Conservation (phyloP, 2,113 vertebrate species). For the Erythrocercus mccallii region DNA sequence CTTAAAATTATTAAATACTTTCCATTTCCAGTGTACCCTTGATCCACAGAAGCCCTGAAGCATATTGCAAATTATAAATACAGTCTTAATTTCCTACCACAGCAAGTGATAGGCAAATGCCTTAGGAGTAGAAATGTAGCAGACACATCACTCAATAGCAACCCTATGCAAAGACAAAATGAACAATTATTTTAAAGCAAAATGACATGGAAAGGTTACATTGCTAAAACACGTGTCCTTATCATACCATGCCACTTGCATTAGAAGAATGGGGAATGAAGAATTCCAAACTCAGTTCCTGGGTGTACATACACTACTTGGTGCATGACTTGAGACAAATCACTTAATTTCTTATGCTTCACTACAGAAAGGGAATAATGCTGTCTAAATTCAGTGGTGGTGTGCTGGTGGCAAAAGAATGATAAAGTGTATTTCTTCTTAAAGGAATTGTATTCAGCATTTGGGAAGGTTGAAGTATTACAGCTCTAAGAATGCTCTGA, state of each 20-base stretch:
- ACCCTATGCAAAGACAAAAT: not conserved
- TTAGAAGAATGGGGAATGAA: not conserved
- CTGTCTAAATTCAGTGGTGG: not conserved
- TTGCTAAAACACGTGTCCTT: not conserved
- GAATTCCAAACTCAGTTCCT: not conserved
- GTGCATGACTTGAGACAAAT: not conserved
- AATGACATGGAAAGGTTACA: not conserved
- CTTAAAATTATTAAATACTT: conserved; percentile 63
- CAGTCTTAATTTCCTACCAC: not conserved
- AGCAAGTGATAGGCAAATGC: not conserved
- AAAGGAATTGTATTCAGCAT: not conserved
- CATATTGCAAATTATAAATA: not conserved
- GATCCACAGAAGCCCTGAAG: not conserved
- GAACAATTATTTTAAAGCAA: not conserved
- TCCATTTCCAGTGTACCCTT: conserved; percentile 48
- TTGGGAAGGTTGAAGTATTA: not conserved
- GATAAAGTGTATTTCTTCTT: not conserved
- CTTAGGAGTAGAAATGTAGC: not conserved
- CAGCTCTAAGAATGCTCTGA: not conserved
- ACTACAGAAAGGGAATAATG: not conserved
- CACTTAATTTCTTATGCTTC: not conserved
- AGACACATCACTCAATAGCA: not conserved
- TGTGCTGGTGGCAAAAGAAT: not conserved
- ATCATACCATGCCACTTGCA: not conserved
- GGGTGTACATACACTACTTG: not conserved